Evolutionary conservation across 2,113 vertebrate genomes (phyloP).

Genomic region (Grammomys dolichurus): DNA sequence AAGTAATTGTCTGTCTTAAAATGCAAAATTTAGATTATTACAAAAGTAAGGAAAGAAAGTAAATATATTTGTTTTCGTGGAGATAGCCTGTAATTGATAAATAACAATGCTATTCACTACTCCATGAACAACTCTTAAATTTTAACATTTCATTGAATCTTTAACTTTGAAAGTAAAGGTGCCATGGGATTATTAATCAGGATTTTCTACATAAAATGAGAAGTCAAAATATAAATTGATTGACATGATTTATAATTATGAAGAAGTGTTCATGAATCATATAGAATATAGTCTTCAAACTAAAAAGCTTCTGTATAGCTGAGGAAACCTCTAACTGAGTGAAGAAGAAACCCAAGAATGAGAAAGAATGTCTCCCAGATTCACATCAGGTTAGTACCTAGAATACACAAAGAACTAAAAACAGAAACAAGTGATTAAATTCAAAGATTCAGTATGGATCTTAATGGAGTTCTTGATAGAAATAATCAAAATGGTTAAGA

Average conservation of each 20-base stretch:
- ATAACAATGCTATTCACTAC: not conserved
- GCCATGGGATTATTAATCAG: not conserved
- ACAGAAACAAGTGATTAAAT: not conserved
- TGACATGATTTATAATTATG: not conserved
- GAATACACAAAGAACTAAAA: not conserved
- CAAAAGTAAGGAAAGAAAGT: not conserved
- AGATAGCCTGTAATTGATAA: constrained; percentile 19
- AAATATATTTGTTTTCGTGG: not conserved
- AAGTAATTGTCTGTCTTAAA: not conserved
- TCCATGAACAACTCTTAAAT: not conserved
- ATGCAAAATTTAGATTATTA: not conserved
- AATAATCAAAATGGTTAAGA: not conserved
- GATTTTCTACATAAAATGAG: not conserved
- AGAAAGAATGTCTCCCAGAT: not conserved
- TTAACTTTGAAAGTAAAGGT: constrained; percentile 5
- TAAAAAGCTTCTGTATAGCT: not conserved
- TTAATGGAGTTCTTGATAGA: not conserved
- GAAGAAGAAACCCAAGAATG: not conserved
- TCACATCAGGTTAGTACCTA: not conserved
- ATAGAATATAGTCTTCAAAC: not conserved
- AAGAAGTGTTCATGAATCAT: not conserved
- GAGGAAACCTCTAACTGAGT: not conserved
- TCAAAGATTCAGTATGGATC: not conserved
- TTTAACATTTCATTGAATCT: not conserved
- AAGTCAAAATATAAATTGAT: not conserved